Percentiles rank a stretch among this genome's conserved stretches.
Conservation (phyloP, 2,113 vertebrate genomes). For the Daubentonia madagascariensis region DNA sequence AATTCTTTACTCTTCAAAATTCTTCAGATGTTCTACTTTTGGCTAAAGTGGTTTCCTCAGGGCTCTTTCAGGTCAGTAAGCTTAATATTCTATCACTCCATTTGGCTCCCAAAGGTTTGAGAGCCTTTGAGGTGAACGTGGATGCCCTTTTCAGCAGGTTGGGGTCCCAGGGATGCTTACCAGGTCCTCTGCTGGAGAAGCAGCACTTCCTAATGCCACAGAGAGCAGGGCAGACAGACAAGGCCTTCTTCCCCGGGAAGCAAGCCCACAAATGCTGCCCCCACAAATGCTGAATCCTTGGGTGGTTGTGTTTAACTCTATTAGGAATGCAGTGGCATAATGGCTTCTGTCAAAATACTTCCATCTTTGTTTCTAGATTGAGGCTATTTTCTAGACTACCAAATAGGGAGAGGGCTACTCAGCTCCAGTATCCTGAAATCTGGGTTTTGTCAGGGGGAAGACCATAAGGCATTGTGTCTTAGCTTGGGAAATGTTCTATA, state of each 20-base stretch:
- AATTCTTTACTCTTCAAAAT: neutral
- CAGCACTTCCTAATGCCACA: neutral
- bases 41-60: neutral
- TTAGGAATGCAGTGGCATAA: neutral
- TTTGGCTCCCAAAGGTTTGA: neutral
- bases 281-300: neutral
- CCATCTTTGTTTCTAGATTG: neutral
- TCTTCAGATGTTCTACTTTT: neutral
- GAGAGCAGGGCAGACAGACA: neutral
- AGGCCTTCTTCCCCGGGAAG: neutral
- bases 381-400: neutral
- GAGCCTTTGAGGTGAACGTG: neutral
- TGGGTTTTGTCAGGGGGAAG: neutral
- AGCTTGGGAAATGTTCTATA: neutral
- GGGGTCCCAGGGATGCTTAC: neutral
- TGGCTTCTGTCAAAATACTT: neutral
- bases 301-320: neutral
- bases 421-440: neutral
- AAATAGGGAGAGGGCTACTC: neutral
- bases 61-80: neutral
- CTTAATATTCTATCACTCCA: neutral
- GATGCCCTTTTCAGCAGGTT: neutral
- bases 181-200: neutral
- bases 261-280: neutral
- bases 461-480: neutral